Evolutionary conservation across 2,797 vertebrate genomes (phyloP).

Genomic region (Gallinago nigripennis): DNA sequence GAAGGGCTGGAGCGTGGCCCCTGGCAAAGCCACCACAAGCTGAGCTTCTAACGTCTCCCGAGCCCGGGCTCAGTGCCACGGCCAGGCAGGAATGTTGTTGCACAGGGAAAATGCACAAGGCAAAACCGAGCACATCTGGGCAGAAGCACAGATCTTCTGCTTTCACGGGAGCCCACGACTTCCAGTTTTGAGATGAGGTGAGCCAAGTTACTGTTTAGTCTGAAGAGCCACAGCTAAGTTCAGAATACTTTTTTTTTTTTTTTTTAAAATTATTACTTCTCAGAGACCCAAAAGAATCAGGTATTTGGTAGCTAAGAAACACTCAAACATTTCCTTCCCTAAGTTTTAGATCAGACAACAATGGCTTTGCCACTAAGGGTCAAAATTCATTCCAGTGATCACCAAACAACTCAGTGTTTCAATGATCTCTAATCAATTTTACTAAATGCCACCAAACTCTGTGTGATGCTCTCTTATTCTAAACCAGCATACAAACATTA

Average conservation of each 20-base stretch:
- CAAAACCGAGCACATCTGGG: neutral
- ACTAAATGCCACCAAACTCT: neutral
- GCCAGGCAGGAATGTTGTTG: fast-evolving
- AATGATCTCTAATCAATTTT: neutral
- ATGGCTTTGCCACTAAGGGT: neutral
- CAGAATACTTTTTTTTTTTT: neutral
- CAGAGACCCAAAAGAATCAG: neutral
- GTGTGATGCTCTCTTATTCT: neutral
- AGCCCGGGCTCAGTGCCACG: neutral
- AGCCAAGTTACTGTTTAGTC: fast-evolving
- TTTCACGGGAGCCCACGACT: fast-evolving
- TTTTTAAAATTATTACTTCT: neutral
- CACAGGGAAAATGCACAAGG: fast-evolving
- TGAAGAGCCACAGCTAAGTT: neutral
- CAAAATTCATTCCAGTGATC: neutral
- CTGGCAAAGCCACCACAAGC: neutral
- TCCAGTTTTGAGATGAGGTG: fast-evolving
- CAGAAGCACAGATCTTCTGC: neutral
- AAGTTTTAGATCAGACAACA: neutral
- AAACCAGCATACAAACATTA: neutral
- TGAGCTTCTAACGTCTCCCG: fast-evolving
- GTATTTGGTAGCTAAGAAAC: neutral
- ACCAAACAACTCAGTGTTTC: neutral
- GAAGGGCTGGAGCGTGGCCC: neutral
- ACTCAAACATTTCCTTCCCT: neutral